phyloP scores from a whole-genome alignment of 53 echinoderm and acorn worm genomes.

The Henricia sp. region DNA sequence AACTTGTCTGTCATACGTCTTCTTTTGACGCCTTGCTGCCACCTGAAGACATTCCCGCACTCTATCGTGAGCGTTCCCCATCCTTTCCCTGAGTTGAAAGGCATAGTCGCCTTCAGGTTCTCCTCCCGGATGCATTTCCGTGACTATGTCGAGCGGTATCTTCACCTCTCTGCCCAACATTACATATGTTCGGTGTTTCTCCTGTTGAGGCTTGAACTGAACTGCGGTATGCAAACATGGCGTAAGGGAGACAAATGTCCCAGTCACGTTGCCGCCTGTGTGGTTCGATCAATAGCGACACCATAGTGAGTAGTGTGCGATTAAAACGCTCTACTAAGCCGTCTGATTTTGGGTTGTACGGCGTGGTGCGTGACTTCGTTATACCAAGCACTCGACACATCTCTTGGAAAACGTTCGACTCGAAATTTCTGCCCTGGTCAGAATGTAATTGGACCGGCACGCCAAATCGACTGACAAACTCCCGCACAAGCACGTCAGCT shows the following conservation, averaged over 20 bases:
- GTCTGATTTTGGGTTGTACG: conserved; percentile 44
- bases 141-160: not conserved
- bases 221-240: too few species aligned
- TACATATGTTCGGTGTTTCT: conserved; percentile 3
- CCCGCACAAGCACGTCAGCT: too few species aligned
- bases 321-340: too few species aligned
- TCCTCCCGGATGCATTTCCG: not conserved
- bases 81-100: not conserved
- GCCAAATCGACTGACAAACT: too few species aligned
- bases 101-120: not conserved
- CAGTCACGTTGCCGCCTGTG: conserved; percentile 17
- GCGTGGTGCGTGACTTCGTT: conserved; percentile 34
- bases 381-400: not conserved
- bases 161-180: conserved; percentile 16
- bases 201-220: not conserved
- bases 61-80: not conserved
- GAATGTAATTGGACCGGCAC: too few species aligned
- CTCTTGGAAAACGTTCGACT: not conserved
- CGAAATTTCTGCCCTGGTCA: not conserved
- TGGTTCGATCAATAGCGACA: not conserved
- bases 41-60: not conserved
- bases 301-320: not conserved
- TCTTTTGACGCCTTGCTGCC: not conserved
- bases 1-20: conserved; percentile 17
- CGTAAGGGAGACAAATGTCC: too few species aligned